These are phyloP conservation scores for Junonia oenone DNA, from an alignment of 2,888 invertebrate species.

Conservation along the genomic window DNA sequence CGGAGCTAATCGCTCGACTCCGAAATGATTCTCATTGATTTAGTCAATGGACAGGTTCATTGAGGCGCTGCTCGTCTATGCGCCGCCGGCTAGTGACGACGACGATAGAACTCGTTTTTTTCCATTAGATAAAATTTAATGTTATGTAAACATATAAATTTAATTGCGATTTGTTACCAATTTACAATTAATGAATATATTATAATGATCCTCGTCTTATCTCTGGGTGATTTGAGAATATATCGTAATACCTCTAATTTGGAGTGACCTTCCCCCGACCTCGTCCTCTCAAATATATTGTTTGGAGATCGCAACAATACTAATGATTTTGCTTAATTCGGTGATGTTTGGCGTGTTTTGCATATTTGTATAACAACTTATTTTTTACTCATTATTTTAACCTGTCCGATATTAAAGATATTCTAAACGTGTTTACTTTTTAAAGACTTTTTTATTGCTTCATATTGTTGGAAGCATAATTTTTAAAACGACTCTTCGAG, in stretches of 20 bases:
- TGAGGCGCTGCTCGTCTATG: conserved; percentile 30
- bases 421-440: neutral
- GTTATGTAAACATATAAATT: conserved; percentile 58
- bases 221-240: conserved; percentile 8
- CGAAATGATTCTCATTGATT: conserved; percentile 45
- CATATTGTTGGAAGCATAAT: neutral
- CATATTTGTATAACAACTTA: conserved; percentile 22
- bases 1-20: conserved; percentile 36
- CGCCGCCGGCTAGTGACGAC: conserved; percentile 39
- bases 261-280: conserved; percentile 23
- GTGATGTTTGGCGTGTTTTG: conserved; percentile 16
- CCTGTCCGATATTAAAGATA: conserved; percentile 2
- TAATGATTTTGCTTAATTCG: conserved; percentile 26
- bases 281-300: conserved; percentile 21
- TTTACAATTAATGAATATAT: conserved; percentile 51
- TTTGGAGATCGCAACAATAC: conserved; percentile 23
- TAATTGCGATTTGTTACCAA: conserved; percentile 57
- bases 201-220: conserved; percentile 31
- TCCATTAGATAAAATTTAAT: conserved; percentile 43
- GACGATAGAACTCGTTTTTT: conserved; percentile 37
- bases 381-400: conserved; percentile 10
- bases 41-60: conserved; percentile 36
- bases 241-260: conserved; percentile 18
- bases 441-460: neutral
- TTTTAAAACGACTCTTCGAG: conserved; percentile 2